Evolutionary conservation across 1,140 invertebrate genomes (phyloP), one percentile per base, ranked within the genome.

Genomic region (Nymphalis io): DNA sequence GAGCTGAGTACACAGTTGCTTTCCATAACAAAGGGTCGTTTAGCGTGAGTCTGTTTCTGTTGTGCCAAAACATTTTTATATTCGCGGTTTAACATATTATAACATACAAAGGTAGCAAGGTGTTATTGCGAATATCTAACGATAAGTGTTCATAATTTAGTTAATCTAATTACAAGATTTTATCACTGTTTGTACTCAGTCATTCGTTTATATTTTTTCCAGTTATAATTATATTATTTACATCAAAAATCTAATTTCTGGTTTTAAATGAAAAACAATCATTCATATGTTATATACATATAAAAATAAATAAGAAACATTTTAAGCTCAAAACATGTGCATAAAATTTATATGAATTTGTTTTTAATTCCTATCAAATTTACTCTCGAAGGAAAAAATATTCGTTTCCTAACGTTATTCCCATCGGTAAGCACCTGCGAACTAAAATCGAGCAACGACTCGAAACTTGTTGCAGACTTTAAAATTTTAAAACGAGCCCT

Each of bases 1-100:
- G 27, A 63, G 48, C 20, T 64, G 62, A 40, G 62, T 51, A 23
- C 51, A 55, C 51, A 55, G 51, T 21, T 64, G 62, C 57, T 64
- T 64, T 57, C 48, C 51, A 64, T 55, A 64, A 64, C 61, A 64
- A 64, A 64, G 62, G 62, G n/a, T 57, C 62, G 62, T 64, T 64
- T 64, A 57, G 62, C 21, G 16, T 55, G 20, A 64, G 33, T 53
- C 48, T 42, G 51, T 57, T 55, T 64, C 16, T 57, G 51, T 40
- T 42, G 20, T 42, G 27, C 39, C 27, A 2, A 57, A 63, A 64
- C 18, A 40, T 39, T 64, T 64, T 64, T 57, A 51, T 51, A 57
- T 42, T 64, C 48, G 38, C 33, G 18, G 27, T 57, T 55, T 23
- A 40, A 21, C 11, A 13, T 23, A 18, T 1, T 18, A 51, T n/a